These are phyloP conservation scores for Macquaria australasica DNA, from an alignment of 2,113 vertebrate genomes.

Conservation along the genomic window DNA sequence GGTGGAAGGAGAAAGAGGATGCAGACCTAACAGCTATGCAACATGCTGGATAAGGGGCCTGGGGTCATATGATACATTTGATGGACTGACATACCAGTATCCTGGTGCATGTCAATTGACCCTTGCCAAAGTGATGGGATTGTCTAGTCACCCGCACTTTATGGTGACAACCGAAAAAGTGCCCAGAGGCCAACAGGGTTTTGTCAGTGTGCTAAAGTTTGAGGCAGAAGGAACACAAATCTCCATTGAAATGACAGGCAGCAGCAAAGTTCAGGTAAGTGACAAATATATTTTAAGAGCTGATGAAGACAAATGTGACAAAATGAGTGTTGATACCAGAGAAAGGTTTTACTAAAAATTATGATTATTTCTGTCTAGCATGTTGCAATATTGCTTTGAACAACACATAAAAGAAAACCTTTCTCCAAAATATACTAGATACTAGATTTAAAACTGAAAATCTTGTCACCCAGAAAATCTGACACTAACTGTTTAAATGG, in stretches of 20 bases:
- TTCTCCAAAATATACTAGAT: no score
- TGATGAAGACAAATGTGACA: no score
- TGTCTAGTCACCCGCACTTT: constrained; percentile 49
- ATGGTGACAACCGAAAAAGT: constrained; percentile 66
- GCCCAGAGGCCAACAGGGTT: constrained; percentile 46
- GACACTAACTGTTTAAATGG: not conserved
- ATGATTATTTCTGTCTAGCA: no score
- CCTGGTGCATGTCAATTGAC: constrained; percentile 71
- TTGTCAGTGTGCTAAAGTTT: constrained; percentile 55
- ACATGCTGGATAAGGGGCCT: constrained; percentile 70
- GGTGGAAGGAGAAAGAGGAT: constrained; percentile 58
- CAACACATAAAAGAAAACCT: no score
- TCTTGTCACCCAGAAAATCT: no score
- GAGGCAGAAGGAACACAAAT: constrained; percentile 59
- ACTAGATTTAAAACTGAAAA: no score
- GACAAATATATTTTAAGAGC: not conserved
- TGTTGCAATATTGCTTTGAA: no score
- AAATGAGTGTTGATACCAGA: no score
- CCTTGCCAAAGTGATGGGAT: constrained; percentile 63
- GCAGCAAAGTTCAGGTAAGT: constrained; percentile 56
- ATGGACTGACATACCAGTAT: constrained; percentile 71
- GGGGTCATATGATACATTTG: constrained; percentile 74
- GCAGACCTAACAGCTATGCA: constrained; percentile 53
- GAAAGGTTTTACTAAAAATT: no score
- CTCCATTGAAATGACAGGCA: constrained; percentile 48